A percentile compares a stretch with the other conserved stretches of the same genome.
phyloP scores from a whole-genome alignment of 2,797 vertebrate species.

The Avahi laniger region DNA sequence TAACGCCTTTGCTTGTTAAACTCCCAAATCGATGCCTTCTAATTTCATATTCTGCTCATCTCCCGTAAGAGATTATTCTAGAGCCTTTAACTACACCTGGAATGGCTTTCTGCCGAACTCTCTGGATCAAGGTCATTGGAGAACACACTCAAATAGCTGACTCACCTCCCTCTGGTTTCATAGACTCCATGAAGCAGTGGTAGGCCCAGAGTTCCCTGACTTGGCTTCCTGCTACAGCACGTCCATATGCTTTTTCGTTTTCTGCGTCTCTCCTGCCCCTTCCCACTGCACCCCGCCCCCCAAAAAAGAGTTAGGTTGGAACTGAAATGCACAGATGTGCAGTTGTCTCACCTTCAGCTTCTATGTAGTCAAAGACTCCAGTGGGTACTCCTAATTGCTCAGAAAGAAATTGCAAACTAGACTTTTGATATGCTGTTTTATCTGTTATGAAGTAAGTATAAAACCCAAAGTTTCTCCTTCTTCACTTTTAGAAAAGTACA shows the following conservation, averaged over 20 bases:
- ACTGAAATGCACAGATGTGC: neutral
- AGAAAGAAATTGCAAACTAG: neutral
- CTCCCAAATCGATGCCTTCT: neutral
- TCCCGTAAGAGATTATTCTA: neutral
- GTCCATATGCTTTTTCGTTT: neutral
- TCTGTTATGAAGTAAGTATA: neutral
- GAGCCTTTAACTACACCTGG: neutral
- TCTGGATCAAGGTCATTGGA: neutral
- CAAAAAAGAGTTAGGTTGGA: neutral
- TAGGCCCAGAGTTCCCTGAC: neutral
- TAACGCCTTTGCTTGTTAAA: neutral
- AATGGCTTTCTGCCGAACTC: neutral
- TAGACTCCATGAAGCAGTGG: rapidly evolving
- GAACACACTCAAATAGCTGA: neutral
- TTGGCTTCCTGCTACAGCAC: neutral
- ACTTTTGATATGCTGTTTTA: neutral
- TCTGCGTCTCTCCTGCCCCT: neutral
- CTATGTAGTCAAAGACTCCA: neutral
- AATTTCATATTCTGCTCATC: neutral
- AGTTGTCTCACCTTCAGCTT: neutral
- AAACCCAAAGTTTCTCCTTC: neutral
- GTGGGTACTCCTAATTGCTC: neutral
- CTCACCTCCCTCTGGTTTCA: too few species aligned
- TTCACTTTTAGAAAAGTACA: neutral
- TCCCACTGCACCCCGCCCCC: neutral